Evolutionary conservation across 2,888 invertebrate genomes (phyloP).

Genomic region (Melanostoma mellinum): DNA sequence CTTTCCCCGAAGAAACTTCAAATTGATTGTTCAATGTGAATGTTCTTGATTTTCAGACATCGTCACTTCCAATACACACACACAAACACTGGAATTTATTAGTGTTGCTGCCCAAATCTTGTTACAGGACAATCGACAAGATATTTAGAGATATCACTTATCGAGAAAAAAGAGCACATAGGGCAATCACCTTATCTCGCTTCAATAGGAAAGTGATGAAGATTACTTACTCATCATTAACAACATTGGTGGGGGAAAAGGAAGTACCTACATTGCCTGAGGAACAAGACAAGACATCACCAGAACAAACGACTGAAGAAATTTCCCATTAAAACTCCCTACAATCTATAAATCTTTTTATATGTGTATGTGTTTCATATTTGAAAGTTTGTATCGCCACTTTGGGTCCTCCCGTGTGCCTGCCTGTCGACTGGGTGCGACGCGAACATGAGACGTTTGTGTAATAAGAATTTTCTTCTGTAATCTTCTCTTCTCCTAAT

Average conservation of each 20-base stretch:
- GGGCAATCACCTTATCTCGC: neutral
- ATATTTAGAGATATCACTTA: neutral
- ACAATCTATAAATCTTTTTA: neutral
- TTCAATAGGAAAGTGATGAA: neutral
- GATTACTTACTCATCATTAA: constrained; percentile 32
- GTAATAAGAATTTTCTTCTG: constrained; percentile 37
- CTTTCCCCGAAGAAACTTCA: neutral
- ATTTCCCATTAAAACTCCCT: constrained; percentile 49
- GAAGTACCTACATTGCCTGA: neutral
- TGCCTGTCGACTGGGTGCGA: constrained; percentile 2
- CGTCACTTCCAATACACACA: neutral
- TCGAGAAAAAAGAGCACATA: neutral
- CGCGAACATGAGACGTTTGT: neutral
- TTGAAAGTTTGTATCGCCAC: constrained; percentile 13
- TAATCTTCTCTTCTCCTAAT: constrained; percentile 19
- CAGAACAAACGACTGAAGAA: constrained; percentile 40
- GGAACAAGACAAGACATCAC: constrained; percentile 16
- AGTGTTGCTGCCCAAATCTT: constrained; percentile 25
- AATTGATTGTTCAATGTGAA: too few species aligned
- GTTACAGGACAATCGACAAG: constrained; percentile 36
- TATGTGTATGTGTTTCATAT: neutral
- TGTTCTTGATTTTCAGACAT: neutral
- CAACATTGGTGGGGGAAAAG: neutral
- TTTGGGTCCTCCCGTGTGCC: neutral
- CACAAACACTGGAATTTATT: constrained; percentile 16